Evolutionary conservation across 1,140 invertebrate genomes (phyloP), one percentile per base, ranked within the genome.

Genomic region (Battus philenor): DNA sequence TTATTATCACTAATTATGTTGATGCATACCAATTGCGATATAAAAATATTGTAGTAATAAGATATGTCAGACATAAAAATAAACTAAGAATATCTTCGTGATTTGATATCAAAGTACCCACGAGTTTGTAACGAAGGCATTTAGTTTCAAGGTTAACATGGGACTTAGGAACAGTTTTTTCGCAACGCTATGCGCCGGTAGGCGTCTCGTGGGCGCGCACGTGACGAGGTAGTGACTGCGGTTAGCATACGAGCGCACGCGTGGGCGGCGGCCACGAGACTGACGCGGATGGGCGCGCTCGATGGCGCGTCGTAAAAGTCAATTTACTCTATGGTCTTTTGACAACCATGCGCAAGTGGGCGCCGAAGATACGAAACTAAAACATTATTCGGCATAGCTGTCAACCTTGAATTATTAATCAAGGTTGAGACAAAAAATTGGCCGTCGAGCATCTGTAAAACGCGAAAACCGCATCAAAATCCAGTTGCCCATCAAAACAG

Each of bases 171-270:
- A 73, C 66, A 59, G 58, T 76, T 81, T 80, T 84, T 84, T 84
- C 67, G 77, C 80, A 84, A 81, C 61, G 65, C 68, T 71, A 69
- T 80, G 66, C 51, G 62, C 50, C 48, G 55, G 80, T 80, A 71
- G 77, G 77, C 69, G 77, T 72, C 50, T 63, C 46, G 80, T 84
- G 80, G 80, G 80, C 76, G 80, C 68, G 70, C 80, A 84, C 77
- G 80, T 81, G 80, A 80, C 62, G 55, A 64, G 59, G 58, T 27
- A 58, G 63, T 71, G 59, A 56, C 55, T 66, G 36, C 57, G 10
- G 61, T 52, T 33, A 57, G 45, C 44, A 61, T 66, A 70, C 70
- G 62, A 71, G 67, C 60, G 60, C 44, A 54, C 62, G 76, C 65
- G 80, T 84, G 76, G 80, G 80, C 69, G 74, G 58, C 53, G 48